Evolutionary conservation across 2,113 vertebrate species (phyloP).

Genomic region (Miniopterus natalensis): DNA sequence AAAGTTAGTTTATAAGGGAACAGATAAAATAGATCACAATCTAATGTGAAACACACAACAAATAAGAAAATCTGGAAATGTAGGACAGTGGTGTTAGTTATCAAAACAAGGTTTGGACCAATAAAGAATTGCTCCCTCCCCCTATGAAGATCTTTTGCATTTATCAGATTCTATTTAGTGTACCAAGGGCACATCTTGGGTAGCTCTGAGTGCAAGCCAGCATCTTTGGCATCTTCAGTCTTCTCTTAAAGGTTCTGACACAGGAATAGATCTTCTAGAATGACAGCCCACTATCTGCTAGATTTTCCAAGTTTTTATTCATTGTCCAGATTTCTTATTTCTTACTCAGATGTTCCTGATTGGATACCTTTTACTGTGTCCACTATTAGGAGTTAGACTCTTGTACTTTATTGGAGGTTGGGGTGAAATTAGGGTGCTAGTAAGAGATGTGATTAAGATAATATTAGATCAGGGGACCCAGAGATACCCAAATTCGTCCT

Average conservation of each 20-base stretch:
- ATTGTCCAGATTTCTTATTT: conserved; percentile 35
- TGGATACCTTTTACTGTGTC: conserved; percentile 17
- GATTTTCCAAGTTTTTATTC: conserved; percentile 43
- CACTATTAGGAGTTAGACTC: background rate
- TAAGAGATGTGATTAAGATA: background rate
- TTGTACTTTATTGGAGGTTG: background rate
- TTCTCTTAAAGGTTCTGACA: conserved; percentile 14
- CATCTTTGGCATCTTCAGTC: background rate
- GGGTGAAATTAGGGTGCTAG: background rate
- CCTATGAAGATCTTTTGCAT: conserved; percentile 7
- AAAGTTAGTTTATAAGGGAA: conserved; percentile 23
- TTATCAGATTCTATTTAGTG: background rate
- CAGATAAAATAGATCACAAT: conserved; percentile 8
- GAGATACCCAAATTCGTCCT: background rate
- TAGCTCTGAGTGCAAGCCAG: background rate
- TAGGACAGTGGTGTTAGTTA: conserved; percentile 14
- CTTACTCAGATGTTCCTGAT: background rate
- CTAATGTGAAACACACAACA: conserved; percentile 41
- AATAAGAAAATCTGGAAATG: background rate
- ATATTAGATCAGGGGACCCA: background rate
- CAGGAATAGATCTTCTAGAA: conserved; percentile 22
- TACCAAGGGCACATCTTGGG: background rate
- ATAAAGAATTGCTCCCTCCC: background rate
- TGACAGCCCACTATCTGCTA: background rate
- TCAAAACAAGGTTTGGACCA: background rate